phyloP scores from a whole-genome alignment of 2,797 vertebrate genomes.

The Chelon labrosus region DNA sequence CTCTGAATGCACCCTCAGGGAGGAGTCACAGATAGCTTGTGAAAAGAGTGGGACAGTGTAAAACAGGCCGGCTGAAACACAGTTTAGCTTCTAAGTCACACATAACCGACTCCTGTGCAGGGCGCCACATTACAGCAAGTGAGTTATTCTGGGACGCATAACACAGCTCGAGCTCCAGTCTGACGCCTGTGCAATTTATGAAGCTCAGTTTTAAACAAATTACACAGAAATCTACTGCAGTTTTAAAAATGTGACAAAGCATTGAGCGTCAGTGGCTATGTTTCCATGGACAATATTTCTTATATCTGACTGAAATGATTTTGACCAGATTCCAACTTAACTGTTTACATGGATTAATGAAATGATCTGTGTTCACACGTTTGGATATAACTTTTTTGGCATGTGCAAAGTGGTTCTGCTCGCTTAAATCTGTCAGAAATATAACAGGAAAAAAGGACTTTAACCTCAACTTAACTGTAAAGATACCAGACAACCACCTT shows the following conservation, averaged over 20 bases:
- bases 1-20: not conserved
- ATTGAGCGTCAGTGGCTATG: no score
- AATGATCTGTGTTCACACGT: no score
- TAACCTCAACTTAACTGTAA: no score
- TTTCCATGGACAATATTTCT: no score
- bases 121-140: slow-evolving; percentile 9
- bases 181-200: slow-evolving; percentile 10
- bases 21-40: slow-evolving; percentile 25
- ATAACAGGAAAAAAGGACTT: no score
- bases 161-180: slow-evolving; percentile 17
- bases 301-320: no score
- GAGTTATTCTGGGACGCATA: slow-evolving; percentile 25
- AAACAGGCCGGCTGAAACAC: slow-evolving; percentile 25
- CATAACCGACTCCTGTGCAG: not conserved
- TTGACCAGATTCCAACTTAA: no score
- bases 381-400: no score
- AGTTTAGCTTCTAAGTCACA: slow-evolving; percentile 10
- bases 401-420: no score
- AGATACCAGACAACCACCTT: no score
- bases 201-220: slow-evolving; percentile 13
- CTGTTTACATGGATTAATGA: no score
- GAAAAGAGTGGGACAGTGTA: slow-evolving; percentile 8
- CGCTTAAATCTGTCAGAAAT: no score
- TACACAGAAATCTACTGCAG: slow-evolving; percentile 6
- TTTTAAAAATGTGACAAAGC: not conserved